Conservation (phyloP, 2,888 invertebrate genomes). For the Melieria omissa region DNA sequence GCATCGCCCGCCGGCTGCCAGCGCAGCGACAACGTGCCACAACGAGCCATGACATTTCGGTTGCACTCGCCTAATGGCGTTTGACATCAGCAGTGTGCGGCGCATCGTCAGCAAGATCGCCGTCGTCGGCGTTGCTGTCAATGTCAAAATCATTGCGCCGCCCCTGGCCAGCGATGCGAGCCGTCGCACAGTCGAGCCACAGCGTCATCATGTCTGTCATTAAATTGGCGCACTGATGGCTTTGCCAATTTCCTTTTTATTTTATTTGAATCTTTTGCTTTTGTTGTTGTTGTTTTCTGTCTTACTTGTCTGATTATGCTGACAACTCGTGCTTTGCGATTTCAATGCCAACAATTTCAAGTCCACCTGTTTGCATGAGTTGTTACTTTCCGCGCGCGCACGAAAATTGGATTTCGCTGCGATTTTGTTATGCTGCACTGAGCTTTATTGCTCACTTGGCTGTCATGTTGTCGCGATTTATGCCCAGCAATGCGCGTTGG, state of each 20-base stretch:
- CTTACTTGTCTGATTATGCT: no score
- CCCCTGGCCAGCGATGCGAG: conserved; percentile 47
- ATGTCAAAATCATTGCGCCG: conserved; percentile 41
- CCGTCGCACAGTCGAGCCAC: conserved; percentile 14
- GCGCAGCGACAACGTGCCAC: background rate
- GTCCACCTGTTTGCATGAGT: no score
- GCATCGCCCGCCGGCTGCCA: background rate
- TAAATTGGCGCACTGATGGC: conserved; percentile 40
- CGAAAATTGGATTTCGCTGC: background rate
- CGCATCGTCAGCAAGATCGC: conserved; percentile 1
- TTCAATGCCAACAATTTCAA: no score
- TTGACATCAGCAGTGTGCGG: conserved; percentile 31
- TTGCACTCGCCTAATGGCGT: conserved; percentile 35
- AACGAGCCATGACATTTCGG: conserved; percentile 29
- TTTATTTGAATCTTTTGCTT: background rate
- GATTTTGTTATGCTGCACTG: background rate
- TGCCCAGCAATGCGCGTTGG: no score
- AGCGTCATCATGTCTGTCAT: conserved; percentile 46
- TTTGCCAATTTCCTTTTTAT: conserved; percentile 35
- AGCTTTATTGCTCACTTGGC: background rate
- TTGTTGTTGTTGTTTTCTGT: no score
- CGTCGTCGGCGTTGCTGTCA: conserved; percentile 18
- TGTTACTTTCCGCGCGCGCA: background rate
- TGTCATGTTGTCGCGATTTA: no score
- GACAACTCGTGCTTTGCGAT: no score